phyloP scores from a whole-genome alignment of 2,888 invertebrate species.

The Xanthostigma xanthostigma region DNA sequence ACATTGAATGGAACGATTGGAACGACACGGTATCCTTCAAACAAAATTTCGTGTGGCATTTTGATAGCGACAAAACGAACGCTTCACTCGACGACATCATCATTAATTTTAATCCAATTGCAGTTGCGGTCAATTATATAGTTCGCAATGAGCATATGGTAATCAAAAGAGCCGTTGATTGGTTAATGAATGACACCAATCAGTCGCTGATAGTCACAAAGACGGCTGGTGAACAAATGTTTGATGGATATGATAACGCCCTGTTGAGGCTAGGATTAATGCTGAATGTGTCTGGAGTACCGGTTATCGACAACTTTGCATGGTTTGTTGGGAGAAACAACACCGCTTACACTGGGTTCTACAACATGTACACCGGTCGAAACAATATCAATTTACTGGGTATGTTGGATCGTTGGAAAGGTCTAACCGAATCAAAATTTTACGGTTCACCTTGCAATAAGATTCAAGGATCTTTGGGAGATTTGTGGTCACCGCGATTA shows the following conservation, averaged over 20 bases:
- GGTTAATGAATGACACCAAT: conserved; percentile 32
- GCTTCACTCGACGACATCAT: conserved; percentile 47
- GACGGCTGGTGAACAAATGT: conserved; percentile 45
- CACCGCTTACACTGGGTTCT: conserved; percentile 51
- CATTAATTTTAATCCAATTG: conserved; percentile 53
- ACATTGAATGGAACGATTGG: conserved; percentile 35
- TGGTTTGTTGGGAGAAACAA: conserved; percentile 62
- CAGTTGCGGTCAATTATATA: conserved; percentile 43
- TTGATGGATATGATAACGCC: conserved; percentile 58
- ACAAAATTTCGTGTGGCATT: conserved; percentile 53
- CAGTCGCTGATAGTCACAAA: conserved; percentile 37
- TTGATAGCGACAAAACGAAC: conserved; percentile 44
- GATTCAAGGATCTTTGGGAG: conserved; percentile 53
- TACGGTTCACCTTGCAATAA: conserved; percentile 41
- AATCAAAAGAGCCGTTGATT: conserved; percentile 30
- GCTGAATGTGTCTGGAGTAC: too few species aligned
- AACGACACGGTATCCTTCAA: conserved; percentile 59
- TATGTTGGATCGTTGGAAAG: conserved; percentile 47
- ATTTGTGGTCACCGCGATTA: conserved; percentile 52
- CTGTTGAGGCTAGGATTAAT: conserved; percentile 33
- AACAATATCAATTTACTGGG: conserved; percentile 43
- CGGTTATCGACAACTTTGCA: conserved; percentile 45
- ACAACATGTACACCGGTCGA: conserved; percentile 53
- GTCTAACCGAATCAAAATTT: conserved; percentile 34
- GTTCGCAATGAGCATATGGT: conserved; percentile 27